Evolutionary conservation across 2,888 invertebrate genomes (phyloP).

Genomic region (Branchipolynoe longqiensis): DNA sequence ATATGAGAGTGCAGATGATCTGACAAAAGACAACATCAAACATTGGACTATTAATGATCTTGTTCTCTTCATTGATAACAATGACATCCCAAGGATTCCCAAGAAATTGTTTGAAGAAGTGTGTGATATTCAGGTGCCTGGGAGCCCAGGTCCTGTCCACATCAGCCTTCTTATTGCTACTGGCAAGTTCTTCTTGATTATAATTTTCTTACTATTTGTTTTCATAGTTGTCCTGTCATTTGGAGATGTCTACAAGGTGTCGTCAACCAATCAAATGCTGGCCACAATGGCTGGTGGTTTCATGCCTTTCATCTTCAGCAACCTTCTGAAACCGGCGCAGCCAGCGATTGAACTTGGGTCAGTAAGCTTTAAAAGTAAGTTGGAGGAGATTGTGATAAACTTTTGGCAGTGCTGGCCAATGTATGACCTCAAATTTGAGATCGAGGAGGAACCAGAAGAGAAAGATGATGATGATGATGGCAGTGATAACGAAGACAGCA

Average conservation of each 20-base stretch:
- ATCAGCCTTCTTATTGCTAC: conserved; percentile 78
- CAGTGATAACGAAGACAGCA: conserved; percentile 4
- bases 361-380: conserved; percentile 79
- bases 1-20: conserved; percentile 64
- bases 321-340: conserved; percentile 65
- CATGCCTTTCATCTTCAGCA: conserved; percentile 67
- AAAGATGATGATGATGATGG: conserved; percentile 50
- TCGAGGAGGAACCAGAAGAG: conserved; percentile 60
- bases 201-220: conserved; percentile 79
- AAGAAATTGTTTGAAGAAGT: conserved; percentile 76
- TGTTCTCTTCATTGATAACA: conserved; percentile 78
- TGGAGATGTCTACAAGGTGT: conserved; percentile 67
- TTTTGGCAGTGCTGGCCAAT: conserved; percentile 79
- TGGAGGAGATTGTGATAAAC: conserved; percentile 79
- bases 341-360: conserved; percentile 74
- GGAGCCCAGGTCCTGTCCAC: conserved; percentile 80
- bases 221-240: conserved; percentile 80
- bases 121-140: conserved; percentile 77
- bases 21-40: conserved; percentile 33
- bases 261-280: conserved; percentile 66
- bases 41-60: conserved; percentile 78
- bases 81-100: conserved; percentile 79
- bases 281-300: conserved; percentile 69
- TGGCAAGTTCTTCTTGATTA: conserved; percentile 79
- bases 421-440: conserved; percentile 73